Base-by-base conservation (phyloP, 2,888 invertebrate species). In the Cerastis leucographa region DNA sequence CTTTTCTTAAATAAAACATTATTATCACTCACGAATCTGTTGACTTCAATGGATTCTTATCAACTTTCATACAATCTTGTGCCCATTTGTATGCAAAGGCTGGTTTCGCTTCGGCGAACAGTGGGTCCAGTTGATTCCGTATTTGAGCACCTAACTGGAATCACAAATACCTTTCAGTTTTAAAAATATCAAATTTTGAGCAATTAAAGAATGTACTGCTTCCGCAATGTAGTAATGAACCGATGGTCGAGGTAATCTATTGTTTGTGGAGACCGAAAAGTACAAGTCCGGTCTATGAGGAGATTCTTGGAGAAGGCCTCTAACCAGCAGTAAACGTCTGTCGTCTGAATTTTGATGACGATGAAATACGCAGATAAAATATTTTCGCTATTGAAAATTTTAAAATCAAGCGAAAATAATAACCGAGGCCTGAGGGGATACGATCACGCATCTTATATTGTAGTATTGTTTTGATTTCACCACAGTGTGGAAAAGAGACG, bases 141-240 rank as follows among this genome's bases (percentile, higher is more conserved):
- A 96, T 94, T 89, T 92, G 91, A 17, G 54, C 74, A 66, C 94
- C 96, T 59, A 96, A 84, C 96, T 96, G 85, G n/a, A 89, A 90
- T 67, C 4, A n/a, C 49, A 54, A 64, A 19, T 17, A 3, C 14
- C 25, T 25, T 56, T 17, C 7, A 25, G 2, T 25, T 25, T 14
- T 4, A 29, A 1, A 17, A 8, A 29, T 7, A 29, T 59, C 29
- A 1, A 17, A 19, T 59, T 59, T 29, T 59, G 3, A 29, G 29
- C 59, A 59, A 59, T 2, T 29, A 29, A 17, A 8, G 17, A 25
- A 59, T 59, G 29, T 56, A 25, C 25, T 25, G 25, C 25, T 25
- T 25, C 14, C 6, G 12, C 7, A 19, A 54, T 54, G 19, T 35
- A 51, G 8, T 51, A 22, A n/a, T 59, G 1, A 29, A 29, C 29